Percentiles rank a stretch among this genome's conserved stretches.
Conservation (phyloP, 2,888 invertebrate genomes). For the Acrobasis consociella region DNA sequence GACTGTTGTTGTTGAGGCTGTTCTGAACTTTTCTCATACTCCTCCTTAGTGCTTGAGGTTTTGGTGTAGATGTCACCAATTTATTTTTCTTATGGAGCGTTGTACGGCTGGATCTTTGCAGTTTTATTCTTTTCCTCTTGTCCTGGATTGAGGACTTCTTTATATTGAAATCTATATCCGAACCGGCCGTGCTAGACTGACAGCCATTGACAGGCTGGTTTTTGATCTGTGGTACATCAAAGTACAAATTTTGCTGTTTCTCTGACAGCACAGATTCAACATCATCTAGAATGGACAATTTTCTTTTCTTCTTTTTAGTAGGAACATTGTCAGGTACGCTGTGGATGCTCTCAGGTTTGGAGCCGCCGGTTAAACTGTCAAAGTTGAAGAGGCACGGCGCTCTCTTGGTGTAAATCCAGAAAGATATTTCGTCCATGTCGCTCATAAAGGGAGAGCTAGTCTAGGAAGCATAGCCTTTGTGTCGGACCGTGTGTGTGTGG, state of each 20-base stretch:
- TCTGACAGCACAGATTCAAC: slow-evolving; percentile 58
- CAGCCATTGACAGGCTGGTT: slow-evolving; percentile 46
- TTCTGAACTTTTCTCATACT: slow-evolving; percentile 61
- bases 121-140: slow-evolving; percentile 54
- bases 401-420: slow-evolving; percentile 73
- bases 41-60: slow-evolving; percentile 52
- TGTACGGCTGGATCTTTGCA: slow-evolving; percentile 48
- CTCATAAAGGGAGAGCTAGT: slow-evolving; percentile 64
- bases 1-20: slow-evolving; percentile 48
- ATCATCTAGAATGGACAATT: slow-evolving; percentile 59
- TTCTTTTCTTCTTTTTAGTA: slow-evolving; percentile 63
- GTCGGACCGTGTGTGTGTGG: slow-evolving; percentile 22
- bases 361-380: slow-evolving; percentile 56
- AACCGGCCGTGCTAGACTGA: slow-evolving; percentile 55
- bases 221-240: slow-evolving; percentile 55
- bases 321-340: slow-evolving; percentile 48
- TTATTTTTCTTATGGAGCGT: slow-evolving; percentile 59
- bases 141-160: slow-evolving; percentile 55
- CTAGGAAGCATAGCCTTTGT: background rate
- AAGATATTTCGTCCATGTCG: slow-evolving; percentile 76
- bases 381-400: slow-evolving; percentile 74
- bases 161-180: slow-evolving; percentile 68
- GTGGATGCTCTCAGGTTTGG: slow-evolving; percentile 51
- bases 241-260: slow-evolving; percentile 61
- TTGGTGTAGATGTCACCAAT: slow-evolving; percentile 67